Base-by-base conservation (phyloP, 2,888 invertebrate species). In the Patella depressa region DNA sequence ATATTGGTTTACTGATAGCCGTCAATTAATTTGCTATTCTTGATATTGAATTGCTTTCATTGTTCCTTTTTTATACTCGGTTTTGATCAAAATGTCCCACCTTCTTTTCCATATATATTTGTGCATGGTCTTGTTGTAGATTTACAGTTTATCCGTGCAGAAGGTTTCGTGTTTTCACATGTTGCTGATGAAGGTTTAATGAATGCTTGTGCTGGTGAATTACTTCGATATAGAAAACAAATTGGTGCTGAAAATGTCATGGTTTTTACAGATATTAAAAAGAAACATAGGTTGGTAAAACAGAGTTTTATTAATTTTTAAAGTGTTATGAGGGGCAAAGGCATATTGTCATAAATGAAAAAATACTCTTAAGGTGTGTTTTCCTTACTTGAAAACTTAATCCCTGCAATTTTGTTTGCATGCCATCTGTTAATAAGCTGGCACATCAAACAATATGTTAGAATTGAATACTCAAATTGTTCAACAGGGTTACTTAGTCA, bases 181-280 rank as follows among this genome's bases (percentile, higher is more conserved):
- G 92, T 96, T 1, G 96, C 95, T 1, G 96, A 96, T 89, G 96
- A 96, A 91, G 96, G 96, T 0, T 94, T 94, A 83, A 95, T 94
- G 81, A 93, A 96, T 88, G 95, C 95, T 0, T 94, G 94, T 90
- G 96, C 96, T 53, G 96, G 96, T 0, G 90, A 93, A 11, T 89
- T 96, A 77, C 89, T 96, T 53, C 92, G 96, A 80, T 96, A 95
- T 90, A 92, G 96, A 15, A 93, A 92, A 79, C 88, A 91, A 12
- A 94, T 96, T 78, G 94, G 93, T 75, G 96, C 95, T 0, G 93
- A 95, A 11, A 87, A 95, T 86, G 91, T 96, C 29, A 91, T 94
- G 2, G 91, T 96, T 12, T 94, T 96, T 78, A 94, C 95, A 0
- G 96, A 96, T 91, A 93, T 96, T n/a, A 96, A 96, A 89, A 96